phyloP scores from a whole-genome alignment of 2,113 vertebrate genomes.

The Acrocephalus arundinaceus region DNA sequence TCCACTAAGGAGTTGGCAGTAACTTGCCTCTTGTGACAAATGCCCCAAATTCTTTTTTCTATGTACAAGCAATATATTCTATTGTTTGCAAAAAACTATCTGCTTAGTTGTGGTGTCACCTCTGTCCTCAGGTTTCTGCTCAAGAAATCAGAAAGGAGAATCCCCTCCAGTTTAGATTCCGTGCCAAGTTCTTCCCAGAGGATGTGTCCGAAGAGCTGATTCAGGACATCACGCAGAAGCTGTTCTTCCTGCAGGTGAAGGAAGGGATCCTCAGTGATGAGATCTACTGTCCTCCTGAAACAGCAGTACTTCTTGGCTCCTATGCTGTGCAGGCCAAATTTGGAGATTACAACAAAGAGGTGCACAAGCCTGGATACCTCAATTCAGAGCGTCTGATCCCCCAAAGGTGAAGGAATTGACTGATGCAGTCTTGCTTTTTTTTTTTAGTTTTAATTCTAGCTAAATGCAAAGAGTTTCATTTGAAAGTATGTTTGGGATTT shows the following conservation, averaged over 20 bases:
- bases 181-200: constrained; percentile 94
- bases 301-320: constrained; percentile 92
- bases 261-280: constrained; percentile 90
- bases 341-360: constrained; percentile 88
- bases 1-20: background rate
- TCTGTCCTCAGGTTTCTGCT: constrained; percentile 82
- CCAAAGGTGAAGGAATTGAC: constrained; percentile 79
- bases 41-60: background rate
- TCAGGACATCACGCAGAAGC: constrained; percentile 95
- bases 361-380: constrained; percentile 88
- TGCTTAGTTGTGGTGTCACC: background rate
- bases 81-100: background rate
- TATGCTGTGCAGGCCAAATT: constrained; percentile 96
- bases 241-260: constrained; percentile 97
- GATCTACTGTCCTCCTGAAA: constrained; percentile 95
- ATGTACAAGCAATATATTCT: background rate
- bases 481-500: background rate
- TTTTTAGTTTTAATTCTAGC: background rate
- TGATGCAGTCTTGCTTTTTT: background rate
- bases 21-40: background rate
- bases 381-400: constrained; percentile 88
- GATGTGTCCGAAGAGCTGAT: constrained; percentile 93
- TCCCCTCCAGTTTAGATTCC: constrained; percentile 93
- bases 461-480: background rate
- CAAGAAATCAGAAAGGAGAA: constrained; percentile 93